Evolutionary conservation across 2,113 vertebrate species (phyloP).

Genomic region (Gymnarchus niloticus): DNA sequence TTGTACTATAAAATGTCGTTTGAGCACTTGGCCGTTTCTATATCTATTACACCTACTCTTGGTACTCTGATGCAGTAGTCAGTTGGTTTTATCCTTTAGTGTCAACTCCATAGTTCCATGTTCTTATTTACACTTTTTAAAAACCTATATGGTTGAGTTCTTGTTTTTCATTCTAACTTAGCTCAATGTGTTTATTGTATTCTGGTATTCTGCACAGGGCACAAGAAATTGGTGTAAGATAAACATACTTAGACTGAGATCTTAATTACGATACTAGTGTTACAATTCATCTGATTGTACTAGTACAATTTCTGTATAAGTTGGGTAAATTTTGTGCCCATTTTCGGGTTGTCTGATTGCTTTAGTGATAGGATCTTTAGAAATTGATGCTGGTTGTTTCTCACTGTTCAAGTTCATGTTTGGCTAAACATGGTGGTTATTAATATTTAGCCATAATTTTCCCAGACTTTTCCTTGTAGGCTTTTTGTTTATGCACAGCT

Average conservation of each 20-base stretch:
- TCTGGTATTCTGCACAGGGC: background rate
- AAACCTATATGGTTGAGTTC: background rate
- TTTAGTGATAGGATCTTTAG: too few relatives aligned
- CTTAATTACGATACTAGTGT: too few relatives aligned
- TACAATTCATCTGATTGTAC: too few relatives aligned
- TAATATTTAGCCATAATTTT: background rate
- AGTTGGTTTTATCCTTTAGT: background rate
- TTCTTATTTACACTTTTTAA: slow-evolving; percentile 1
- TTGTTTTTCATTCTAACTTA: background rate
- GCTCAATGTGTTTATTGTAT: too few relatives aligned
- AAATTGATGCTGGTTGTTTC: background rate
- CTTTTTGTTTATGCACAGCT: background rate
- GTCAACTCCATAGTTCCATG: background rate
- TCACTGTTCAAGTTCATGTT: background rate
- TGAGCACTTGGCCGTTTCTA: too few relatives aligned
- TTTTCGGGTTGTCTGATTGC: background rate
- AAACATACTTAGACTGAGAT: too few relatives aligned
- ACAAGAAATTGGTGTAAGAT: background rate
- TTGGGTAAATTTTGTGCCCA: background rate
- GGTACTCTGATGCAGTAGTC: background rate
- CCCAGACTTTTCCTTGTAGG: background rate
- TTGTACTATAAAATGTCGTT: background rate
- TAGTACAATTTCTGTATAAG: background rate
- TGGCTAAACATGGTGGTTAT: background rate
- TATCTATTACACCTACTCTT: too few relatives aligned